Conservation (phyloP, 2,113 vertebrate genomes). For the Opisthocomus hoazin region DNA sequence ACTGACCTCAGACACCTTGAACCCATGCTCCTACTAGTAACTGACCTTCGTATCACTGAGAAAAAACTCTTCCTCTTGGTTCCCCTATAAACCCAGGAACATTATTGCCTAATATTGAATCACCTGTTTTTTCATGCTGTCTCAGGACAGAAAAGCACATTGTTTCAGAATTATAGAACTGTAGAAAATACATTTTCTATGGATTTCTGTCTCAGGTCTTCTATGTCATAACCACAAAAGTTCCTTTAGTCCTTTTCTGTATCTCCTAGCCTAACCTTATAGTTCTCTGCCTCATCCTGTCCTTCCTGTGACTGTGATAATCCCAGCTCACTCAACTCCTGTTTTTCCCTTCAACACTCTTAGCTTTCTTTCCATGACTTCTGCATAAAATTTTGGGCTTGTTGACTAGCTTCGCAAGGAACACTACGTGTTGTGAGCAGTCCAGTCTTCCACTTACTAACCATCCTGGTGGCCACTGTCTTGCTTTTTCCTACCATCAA, state of each 20-base stretch:
- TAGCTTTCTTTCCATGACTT: neutral
- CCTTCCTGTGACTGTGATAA: neutral
- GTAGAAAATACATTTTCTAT: neutral
- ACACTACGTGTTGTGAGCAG: rapidly evolving
- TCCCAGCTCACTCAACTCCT: neutral
- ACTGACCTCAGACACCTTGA: neutral
- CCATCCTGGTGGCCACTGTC: neutral
- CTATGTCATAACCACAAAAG: neutral
- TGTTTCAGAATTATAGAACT: neutral
- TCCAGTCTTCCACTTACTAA: neutral
- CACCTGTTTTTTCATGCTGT: neutral
- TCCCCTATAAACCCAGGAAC: neutral
- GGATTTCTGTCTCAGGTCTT: neutral
- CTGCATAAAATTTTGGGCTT: neutral
- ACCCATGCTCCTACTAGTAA: neutral
- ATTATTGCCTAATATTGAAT: neutral
- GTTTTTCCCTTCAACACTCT: neutral
- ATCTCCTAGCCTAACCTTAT: neutral
- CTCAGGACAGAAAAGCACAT: neutral
- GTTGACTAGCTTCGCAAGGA: neutral
- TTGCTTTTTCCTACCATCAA: neutral
- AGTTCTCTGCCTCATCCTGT: neutral
- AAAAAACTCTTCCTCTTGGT: neutral
- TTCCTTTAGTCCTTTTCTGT: rapidly evolving
- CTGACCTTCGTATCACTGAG: neutral